Base-by-base conservation (phyloP, 2,113 vertebrate genomes). In the Crotophaga sulcirostris region DNA sequence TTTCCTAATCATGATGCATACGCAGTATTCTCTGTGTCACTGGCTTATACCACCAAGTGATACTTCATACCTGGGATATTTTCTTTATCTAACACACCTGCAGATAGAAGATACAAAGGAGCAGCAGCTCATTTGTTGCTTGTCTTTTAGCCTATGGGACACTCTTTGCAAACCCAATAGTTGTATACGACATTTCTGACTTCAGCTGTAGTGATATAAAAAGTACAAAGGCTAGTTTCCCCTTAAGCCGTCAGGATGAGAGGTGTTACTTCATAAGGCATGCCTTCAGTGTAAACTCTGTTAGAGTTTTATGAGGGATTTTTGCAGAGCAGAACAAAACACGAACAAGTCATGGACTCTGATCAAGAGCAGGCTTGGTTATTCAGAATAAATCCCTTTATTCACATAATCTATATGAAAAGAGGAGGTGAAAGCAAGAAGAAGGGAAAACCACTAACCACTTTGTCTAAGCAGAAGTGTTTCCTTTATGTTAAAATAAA, bases 401-500 rank as follows among this genome's bases (percentile, higher is more conserved):
- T 44, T 93, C 26, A 12, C 16, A 66, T 62, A 66, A 64, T 70
- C 42, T 47, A 7, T 11, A 42, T 20, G 34, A 52, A 78, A 40
- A 60, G 40, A 42, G 9, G 12, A 0, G 2, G 7, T 16, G 7
- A 44, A 92, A 64, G 13, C 17, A 87, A 74, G 44, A 84, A 69
- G 11, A 26, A 82, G 80, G 15, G 11, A 69, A 96, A 90, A 73
- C 31, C 26, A 64, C 67, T 76, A 79, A 91, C 38, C 11, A 3
- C 14, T 90, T 84, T 77, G 84, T 59, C 62, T 24, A 23, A 83
- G 86, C 44, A 33, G 91, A 94, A 92, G 72, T 86, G 62, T 84
- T 94, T 87, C 74, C 80, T 67, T 66, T 93, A 92, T 87, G 77
- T 83, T 91, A 80, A 91, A 93, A 96, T 97, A 95, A 97, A 98